Base-by-base conservation (phyloP, 2,113 vertebrate species). In the Scartelaos histophorus region DNA sequence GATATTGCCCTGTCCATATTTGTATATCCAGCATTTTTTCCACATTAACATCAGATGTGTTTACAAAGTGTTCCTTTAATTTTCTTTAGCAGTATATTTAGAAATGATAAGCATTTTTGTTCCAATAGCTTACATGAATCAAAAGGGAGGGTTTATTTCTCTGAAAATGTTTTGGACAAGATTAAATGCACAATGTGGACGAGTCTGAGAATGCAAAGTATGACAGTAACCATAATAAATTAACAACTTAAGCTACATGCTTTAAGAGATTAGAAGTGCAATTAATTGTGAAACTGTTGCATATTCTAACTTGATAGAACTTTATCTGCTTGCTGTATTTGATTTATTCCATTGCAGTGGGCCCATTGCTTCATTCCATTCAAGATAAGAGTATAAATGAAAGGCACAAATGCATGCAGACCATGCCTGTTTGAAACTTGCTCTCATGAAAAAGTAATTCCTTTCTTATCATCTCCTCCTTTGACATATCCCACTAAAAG, bases 41-140 rank as follows among this genome's bases (percentile, higher is more conserved):
- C 29, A 29, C 29, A 29, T 29, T 29, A 4, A 29, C 2, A 29
- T 29, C 4, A 2, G 2, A 29, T 4, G 4, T 29, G 29, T 29
- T 29, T 29, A 29, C 29, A 2, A 29, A 29, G 29, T 29, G 29
- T 29, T 29, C 4, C 2, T 29, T 29, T 29, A 29, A 29, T 29
- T 29, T 29, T 29, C n/a, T 29, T 29, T 29, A 29, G 29, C 29
- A 29, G 29, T 29, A 92, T 92, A 92, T 91, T 91, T 80, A 87
- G 76, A 83, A 86, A 87, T 70, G 74, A 84, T 90, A 81, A 77
- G 84, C 83, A 90, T 93, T 92, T 90, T 75, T 82, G 89, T 92
- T 90, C 90, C 71, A 69, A 89, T 58, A 58, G 56, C 13, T 12
- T 3, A 82, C 81, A 92, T 93, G 81, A 93, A 93, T 94, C 91